A percentile compares a stretch with the other conserved stretches of the same genome.
Conservation (phyloP, 1,140 invertebrate species). For the Acromyrmex heyeri region DNA sequence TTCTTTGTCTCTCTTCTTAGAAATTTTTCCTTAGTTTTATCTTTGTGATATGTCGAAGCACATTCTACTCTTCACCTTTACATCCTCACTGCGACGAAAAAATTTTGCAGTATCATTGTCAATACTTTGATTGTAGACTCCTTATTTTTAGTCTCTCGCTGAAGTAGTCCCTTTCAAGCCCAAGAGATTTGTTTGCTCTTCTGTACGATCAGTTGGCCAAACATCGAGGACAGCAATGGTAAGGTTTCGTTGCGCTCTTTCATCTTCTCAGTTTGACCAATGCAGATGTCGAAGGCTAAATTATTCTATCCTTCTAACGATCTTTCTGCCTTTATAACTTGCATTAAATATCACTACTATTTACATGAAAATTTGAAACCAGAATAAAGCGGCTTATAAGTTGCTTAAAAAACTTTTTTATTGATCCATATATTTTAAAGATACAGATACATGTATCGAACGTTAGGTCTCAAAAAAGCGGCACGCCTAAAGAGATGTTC, state of each 20-base stretch:
- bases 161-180: slow-evolving; percentile 58
- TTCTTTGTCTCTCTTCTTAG: not conserved
- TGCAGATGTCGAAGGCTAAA: slow-evolving; percentile 6
- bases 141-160: slow-evolving; percentile 51
- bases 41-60: not conserved
- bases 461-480: not conserved
- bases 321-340: not conserved
- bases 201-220: slow-evolving; percentile 74
- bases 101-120: slow-evolving; percentile 16
- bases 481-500: slow-evolving; percentile 40
- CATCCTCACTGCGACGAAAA: not conserved
- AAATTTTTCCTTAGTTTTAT: not conserved
- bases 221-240: slow-evolving; percentile 46
- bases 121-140: not conserved
- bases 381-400: not conserved
- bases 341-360: not conserved
- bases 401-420: slow-evolving; percentile 14
- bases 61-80: slow-evolving; percentile 21
- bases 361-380: not conserved
- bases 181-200: slow-evolving; percentile 72
- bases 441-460: slow-evolving; percentile 8
- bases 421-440: not conserved
- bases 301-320: not conserved
- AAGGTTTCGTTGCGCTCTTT: slow-evolving; percentile 5
- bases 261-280: not conserved